Evolutionary conservation across 2,797 vertebrate genomes (phyloP).

Genomic region (Xyrichtys novacula): DNA sequence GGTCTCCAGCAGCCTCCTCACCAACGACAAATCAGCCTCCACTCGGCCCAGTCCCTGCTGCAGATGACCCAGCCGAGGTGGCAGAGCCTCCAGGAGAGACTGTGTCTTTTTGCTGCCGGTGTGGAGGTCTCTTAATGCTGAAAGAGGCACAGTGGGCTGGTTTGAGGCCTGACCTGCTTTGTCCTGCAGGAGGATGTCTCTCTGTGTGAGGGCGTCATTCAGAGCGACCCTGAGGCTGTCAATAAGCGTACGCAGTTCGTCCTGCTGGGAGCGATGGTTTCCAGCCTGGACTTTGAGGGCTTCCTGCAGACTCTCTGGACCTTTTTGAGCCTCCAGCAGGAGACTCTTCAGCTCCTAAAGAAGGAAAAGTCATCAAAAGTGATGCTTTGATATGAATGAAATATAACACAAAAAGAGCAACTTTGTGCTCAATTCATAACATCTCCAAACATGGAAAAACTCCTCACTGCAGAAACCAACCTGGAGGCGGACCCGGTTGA

Average conservation of each 20-base stretch:
- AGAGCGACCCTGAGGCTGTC: conserved; percentile 83
- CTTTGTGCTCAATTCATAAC: too few species aligned
- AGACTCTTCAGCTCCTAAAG: conserved; percentile 91
- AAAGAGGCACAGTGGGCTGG: conserved; percentile 56
- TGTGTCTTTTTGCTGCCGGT: conserved; percentile 82
- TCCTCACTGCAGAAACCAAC: too few species aligned
- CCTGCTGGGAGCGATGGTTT: conserved; percentile 89
- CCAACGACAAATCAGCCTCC: conserved; percentile 75
- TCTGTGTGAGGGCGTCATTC: conserved; percentile 48
- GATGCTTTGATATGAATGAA: too few species aligned
- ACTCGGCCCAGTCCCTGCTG: conserved; percentile 82
- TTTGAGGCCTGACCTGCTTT: background rate
- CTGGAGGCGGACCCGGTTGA: conserved; percentile 93
- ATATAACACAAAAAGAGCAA: background rate
- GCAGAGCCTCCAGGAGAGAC: conserved; percentile 84
- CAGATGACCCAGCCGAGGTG: conserved; percentile 84
- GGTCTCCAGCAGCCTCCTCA: conserved; percentile 76
- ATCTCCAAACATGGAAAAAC: too few species aligned
- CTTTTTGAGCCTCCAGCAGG: conserved; percentile 95
- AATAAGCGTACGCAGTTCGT: conserved; percentile 87
- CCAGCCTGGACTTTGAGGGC: conserved; percentile 92
- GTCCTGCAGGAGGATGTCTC: conserved; percentile 17
- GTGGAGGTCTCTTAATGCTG: conserved; percentile 85
- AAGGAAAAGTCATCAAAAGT: background rate
- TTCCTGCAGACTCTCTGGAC: conserved; percentile 93